Conservation (phyloP, 2,113 vertebrate genomes). For the Centrocercus urophasianus region DNA sequence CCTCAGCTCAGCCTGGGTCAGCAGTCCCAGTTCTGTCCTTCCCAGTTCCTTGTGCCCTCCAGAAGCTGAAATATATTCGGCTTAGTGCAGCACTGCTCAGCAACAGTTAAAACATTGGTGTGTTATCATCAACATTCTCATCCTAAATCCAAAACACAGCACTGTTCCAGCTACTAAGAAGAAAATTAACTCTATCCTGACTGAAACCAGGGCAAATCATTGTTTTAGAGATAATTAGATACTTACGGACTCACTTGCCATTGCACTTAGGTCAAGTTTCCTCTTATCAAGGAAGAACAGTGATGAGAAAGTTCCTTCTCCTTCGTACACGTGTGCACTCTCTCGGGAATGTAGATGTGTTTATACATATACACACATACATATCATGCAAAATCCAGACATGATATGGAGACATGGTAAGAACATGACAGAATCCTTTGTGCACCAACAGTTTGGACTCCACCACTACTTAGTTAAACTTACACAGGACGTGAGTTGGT, state of each 20-base stretch:
- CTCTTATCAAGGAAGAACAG: neutral
- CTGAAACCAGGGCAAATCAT: neutral
- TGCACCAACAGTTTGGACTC: neutral
- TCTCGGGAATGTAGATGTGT: no score
- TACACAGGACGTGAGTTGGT: neutral
- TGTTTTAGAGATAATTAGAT: neutral
- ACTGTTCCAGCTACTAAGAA: neutral
- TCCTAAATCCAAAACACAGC: neutral
- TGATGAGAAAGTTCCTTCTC: neutral
- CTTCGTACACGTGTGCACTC: fast-evolving
- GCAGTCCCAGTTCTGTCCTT: neutral
- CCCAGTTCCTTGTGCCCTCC: neutral
- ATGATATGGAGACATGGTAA: fast-evolving
- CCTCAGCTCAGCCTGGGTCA: neutral
- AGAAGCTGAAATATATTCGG: neutral
- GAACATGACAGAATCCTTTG: neutral
- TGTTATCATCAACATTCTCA: neutral
- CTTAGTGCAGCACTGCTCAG: neutral
- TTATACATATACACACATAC: no score
- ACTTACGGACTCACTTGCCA: neutral
- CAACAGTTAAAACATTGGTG: neutral
- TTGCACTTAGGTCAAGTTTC: fast-evolving
- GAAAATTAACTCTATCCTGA: neutral
- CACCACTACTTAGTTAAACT: neutral
- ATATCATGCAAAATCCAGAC: neutral